A percentile compares a stretch with the other conserved stretches of the same genome.
Evolutionary conservation across 2,888 invertebrate genomes (phyloP).

Genomic region (Volucella bombylans): DNA sequence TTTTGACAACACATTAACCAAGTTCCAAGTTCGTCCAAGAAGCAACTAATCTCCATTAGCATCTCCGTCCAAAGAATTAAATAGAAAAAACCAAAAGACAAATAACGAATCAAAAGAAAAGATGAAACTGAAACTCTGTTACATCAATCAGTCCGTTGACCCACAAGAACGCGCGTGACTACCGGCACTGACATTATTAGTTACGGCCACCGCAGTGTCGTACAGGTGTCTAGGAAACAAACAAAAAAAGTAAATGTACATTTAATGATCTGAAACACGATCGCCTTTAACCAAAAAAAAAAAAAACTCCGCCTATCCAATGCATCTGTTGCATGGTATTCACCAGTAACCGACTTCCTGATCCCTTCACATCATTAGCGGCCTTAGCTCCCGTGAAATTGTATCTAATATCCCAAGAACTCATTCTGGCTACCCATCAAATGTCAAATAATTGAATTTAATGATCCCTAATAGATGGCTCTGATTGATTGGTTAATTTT

Average conservation of each 20-base stretch:
- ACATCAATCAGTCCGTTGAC: slow-evolving; percentile 72
- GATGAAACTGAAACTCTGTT: slow-evolving; percentile 63
- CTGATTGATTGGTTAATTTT: slow-evolving; percentile 74
- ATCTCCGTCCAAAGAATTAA: slow-evolving; percentile 38
- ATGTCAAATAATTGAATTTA: slow-evolving; percentile 73
- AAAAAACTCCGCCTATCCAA: slow-evolving; percentile 21
- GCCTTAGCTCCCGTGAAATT: slow-evolving; percentile 5
- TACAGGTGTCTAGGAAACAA: not conserved
- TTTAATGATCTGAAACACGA: slow-evolving; percentile 72
- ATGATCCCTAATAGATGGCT: slow-evolving; percentile 73
- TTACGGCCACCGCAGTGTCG: slow-evolving; percentile 20
- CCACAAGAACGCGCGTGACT: slow-evolving; percentile 44
- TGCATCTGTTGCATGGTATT: slow-evolving; percentile 31
- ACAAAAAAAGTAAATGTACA: slow-evolving; percentile 63
- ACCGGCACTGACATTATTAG: slow-evolving; percentile 63
- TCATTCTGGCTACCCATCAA: not conserved
- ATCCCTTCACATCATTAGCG: slow-evolving; percentile 57
- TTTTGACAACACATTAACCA: slow-evolving; percentile 21
- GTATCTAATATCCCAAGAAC: not conserved
- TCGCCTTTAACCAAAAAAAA: slow-evolving; percentile 28
- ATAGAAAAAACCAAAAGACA: slow-evolving; percentile 55
- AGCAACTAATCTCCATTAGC: slow-evolving; percentile 15
- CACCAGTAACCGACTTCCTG: slow-evolving; percentile 66
- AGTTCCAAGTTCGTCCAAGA: not conserved
- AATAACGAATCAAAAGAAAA: slow-evolving; percentile 31